Conservation (phyloP, 2,797 vertebrate species). For the Rhynchonycteris naso region DNA sequence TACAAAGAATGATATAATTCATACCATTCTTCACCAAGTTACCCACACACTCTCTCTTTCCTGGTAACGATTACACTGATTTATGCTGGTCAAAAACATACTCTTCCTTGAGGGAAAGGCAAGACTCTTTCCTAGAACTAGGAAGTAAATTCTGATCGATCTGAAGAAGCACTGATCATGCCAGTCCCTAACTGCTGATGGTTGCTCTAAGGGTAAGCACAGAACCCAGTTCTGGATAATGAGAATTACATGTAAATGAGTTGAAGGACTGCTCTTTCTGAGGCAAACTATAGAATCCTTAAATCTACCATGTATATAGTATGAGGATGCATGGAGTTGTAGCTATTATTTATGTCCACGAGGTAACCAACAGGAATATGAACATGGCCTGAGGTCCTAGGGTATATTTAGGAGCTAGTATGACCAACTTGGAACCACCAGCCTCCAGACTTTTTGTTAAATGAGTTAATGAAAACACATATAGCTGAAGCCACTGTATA, state of each 20-base stretch:
- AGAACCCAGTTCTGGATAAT: not conserved
- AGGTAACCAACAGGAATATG: not conserved
- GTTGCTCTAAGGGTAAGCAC: not conserved
- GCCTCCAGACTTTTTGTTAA: not conserved
- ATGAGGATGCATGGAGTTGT: not conserved
- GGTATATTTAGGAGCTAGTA: not conserved
- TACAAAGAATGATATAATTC: not conserved
- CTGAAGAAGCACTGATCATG: slow-evolving; percentile 9
- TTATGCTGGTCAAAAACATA: not conserved
- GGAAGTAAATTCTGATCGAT: slow-evolving; percentile 44
- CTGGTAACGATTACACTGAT: not conserved
- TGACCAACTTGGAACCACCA: not conserved
- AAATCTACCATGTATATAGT: not conserved
- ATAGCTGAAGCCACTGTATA: not conserved
- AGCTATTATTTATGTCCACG: not conserved
- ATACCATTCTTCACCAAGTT: not conserved
- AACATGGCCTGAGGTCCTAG: not conserved
- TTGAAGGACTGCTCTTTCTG: not conserved
- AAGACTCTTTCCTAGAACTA: not conserved
- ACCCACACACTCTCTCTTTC: not conserved
- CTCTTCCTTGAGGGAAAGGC: not conserved
- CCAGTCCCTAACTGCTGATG: not conserved
- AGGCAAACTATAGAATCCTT: not conserved
- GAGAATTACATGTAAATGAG: slow-evolving; percentile 39
- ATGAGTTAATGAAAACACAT: not conserved